A percentile compares a stretch with the other conserved stretches of the same genome.
phyloP scores from a whole-genome alignment of 1,140 invertebrate genomes.

The Nylanderia fulva region DNA sequence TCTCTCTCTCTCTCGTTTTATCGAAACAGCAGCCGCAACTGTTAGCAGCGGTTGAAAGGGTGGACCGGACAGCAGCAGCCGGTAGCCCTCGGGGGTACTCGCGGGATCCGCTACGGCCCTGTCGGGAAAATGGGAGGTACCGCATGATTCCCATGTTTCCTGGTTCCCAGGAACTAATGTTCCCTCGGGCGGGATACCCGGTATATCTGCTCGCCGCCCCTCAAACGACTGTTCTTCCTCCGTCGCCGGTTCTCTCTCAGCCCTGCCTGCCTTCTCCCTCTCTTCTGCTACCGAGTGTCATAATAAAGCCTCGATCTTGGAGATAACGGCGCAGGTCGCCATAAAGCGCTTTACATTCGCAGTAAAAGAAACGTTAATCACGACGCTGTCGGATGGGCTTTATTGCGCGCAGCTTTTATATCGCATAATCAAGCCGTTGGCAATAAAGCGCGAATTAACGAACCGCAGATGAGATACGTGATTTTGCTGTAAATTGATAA shows the following conservation, averaged over 20 bases:
- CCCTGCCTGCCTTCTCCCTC: neutral
- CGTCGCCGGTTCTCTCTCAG: conserved; percentile 28
- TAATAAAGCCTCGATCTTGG: conserved; percentile 75
- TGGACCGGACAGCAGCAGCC: conserved; percentile 59
- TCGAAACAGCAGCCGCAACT: conserved; percentile 62
- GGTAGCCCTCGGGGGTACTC: conserved; percentile 68
- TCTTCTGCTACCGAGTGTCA: conserved; percentile 32
- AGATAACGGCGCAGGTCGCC: conserved; percentile 67
- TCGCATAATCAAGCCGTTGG: conserved; percentile 60
- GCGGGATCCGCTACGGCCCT: conserved; percentile 61
- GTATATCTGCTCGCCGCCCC: conserved; percentile 60
- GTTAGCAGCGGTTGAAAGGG: conserved; percentile 59
- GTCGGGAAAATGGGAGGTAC: conserved; percentile 43
- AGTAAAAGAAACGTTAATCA: conserved; percentile 77
- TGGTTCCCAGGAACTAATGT: conserved; percentile 76
- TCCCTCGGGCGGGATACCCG: conserved; percentile 70
- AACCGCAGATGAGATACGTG: conserved; percentile 39
- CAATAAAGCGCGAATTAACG: conserved; percentile 67
- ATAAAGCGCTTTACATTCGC: conserved; percentile 73
- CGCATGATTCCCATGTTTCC: conserved; percentile 63
- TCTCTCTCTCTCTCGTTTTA: conserved; percentile 42
- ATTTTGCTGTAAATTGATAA: conserved; percentile 32
- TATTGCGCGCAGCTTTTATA: conserved; percentile 61
- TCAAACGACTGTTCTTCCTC: conserved; percentile 56
- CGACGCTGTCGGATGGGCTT: conserved; percentile 48